Evolutionary conservation across 1,140 invertebrate genomes (phyloP).

Genomic region (Neotoxoptera formosana): DNA sequence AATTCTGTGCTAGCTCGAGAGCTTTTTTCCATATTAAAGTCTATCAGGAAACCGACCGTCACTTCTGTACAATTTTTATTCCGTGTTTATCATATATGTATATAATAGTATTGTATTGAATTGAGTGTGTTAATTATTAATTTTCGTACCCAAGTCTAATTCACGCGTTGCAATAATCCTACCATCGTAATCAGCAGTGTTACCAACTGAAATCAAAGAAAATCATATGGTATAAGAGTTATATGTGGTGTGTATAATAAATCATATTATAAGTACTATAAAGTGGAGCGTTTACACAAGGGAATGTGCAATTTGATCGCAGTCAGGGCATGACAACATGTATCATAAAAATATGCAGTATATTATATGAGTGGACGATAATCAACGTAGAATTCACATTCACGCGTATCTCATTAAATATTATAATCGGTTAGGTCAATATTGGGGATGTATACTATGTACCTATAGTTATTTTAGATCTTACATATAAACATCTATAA

Average conservation of each 20-base stretch:
- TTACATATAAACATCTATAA: background rate
- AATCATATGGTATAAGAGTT: conserved; percentile 20
- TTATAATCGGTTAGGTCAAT: background rate
- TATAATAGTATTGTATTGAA: background rate
- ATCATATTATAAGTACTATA: background rate
- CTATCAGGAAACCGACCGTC: background rate
- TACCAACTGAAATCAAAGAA: conserved; percentile 57
- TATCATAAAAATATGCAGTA: background rate
- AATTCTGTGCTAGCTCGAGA: background rate
- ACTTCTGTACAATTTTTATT: conserved; percentile 43
- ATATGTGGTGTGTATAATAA: background rate
- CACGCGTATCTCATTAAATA: background rate
- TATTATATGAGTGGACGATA: background rate
- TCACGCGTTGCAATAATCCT: conserved; percentile 57
- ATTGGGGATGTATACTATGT: background rate
- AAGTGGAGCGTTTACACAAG: background rate
- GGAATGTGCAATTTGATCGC: background rate
- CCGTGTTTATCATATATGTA: background rate
- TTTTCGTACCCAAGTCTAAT: conserved; percentile 55
- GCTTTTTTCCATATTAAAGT: background rate
- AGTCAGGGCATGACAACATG: background rate
- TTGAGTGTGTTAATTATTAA: background rate
- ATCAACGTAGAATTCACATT: background rate
- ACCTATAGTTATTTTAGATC: background rate
- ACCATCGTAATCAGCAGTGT: conserved; percentile 57